Evolutionary conservation across 2,113 vertebrate genomes (phyloP), one percentile per base, ranked within the genome.

Genomic region (Entomyzon cyanotis): DNA sequence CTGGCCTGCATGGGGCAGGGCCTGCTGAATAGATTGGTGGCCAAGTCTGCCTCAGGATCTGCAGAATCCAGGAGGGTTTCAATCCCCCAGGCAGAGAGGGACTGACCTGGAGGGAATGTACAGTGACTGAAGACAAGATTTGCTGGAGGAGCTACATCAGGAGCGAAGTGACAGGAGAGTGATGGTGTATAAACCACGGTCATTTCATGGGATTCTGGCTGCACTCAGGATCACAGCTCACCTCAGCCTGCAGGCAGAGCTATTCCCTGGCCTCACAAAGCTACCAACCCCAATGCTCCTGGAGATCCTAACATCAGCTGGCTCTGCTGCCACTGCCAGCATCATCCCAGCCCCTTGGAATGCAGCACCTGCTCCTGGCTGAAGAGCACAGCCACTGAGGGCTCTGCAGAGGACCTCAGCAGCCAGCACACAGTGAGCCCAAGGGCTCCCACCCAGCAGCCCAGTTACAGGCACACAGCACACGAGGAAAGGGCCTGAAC

Each of bases 51-150:
- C 86, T 41, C 58, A 47, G 39, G 75, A 27, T 85, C 47, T 64
- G 78, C 52, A 71, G 78, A 75, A 75, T 46, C 47, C 69, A 82
- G 67, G 70, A 71, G 64, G 39, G 41, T 60, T 89, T 82, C 55
- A 42, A 25, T 15, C 12, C 67, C 31, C 25, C 21, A 73, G 56
- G 35, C 47, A 67, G 53, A 50, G 56, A 63, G 39, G 39, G 55
- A 50, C 71, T 69, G 92, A 39, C 39, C 84, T 47, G 15, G 37
- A 77, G 31, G 76, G 46, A 69, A 39, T 24, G 46, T 3, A 28
- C 6, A 39, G 31, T n/a, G 73, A 56, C 74, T 24, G 56, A 69
- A 65, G 59, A 44, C 28, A n/a, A 69, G 52, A 55, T 91, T 42
- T 55, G 19, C 77, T 75, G 33, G 35, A 84, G 77, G 47, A 78